Evolutionary conservation across 2,113 vertebrate species (phyloP).

Genomic region (Patagioenas fasciata): DNA sequence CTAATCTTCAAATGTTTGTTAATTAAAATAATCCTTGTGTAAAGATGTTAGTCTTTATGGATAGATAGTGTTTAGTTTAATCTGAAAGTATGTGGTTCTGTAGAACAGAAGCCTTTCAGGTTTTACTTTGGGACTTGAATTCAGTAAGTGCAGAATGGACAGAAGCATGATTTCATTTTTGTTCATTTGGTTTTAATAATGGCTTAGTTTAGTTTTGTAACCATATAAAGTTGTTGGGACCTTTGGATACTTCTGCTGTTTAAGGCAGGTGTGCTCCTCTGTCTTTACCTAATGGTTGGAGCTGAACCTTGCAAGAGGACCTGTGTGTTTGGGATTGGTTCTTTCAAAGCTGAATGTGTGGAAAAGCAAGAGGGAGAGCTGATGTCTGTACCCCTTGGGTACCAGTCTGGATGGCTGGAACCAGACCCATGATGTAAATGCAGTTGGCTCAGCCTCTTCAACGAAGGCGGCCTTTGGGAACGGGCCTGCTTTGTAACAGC

Average conservation of each 20-base stretch:
- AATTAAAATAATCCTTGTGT: not conserved
- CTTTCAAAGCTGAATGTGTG: not conserved
- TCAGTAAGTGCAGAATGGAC: not conserved
- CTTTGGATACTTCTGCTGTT: not conserved
- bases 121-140: not conserved
- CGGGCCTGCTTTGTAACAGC: not conserved
- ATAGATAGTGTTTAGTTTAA: not conserved
- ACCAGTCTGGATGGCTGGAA: not conserved
- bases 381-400: not conserved
- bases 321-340: too few relatives aligned
- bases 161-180: not conserved
- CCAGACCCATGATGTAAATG: not conserved
- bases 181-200: not conserved
- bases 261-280: not conserved
- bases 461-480: not conserved
- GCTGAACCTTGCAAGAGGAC: too few relatives aligned
- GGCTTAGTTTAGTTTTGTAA: not conserved
- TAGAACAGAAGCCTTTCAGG: not conserved
- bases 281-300: too few relatives aligned
- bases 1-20: not conserved
- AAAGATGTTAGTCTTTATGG: not conserved
- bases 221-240: not conserved
- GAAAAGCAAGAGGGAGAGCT: not conserved
- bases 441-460: not conserved
- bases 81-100: not conserved